phyloP scores from a whole-genome alignment of 2,888 invertebrate species.

The Smittia aterrima region DNA sequence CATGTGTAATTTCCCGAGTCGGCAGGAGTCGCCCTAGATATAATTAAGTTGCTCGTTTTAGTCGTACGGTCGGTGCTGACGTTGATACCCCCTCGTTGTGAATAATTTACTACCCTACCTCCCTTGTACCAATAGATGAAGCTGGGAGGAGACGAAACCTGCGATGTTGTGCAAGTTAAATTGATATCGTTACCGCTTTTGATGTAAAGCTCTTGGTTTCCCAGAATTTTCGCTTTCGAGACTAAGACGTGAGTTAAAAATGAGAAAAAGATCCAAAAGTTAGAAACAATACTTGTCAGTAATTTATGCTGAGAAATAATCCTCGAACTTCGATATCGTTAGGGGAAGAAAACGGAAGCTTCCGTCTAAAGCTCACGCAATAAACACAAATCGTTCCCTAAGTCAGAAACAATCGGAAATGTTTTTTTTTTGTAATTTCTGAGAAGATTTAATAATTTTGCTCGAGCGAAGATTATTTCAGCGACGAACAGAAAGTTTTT shows the following conservation, averaged over 20 bases:
- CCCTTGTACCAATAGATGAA: conserved; percentile 80
- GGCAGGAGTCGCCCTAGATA: conserved; percentile 73
- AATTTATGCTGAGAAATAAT: neutral
- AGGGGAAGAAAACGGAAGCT: neutral
- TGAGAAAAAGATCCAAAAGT: neutral
- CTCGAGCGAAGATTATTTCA: too few relatives aligned
- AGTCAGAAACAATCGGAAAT: too few relatives aligned
- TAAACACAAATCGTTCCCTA: too few relatives aligned
- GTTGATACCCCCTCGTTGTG: conserved; percentile 74
- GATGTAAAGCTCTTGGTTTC: conserved; percentile 55
- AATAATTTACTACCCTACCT: conserved; percentile 72
- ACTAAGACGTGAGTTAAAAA: conserved; percentile 48
- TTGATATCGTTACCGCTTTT: conserved; percentile 57
- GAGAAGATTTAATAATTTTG: too few relatives aligned
- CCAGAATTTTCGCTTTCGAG: conserved; percentile 56
- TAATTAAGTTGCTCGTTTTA: conserved; percentile 73
- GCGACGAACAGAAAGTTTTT: too few relatives aligned
- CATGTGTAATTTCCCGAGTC: conserved; percentile 84
- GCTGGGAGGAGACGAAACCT: conserved; percentile 57
- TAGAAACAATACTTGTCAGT: neutral
- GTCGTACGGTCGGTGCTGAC: conserved; percentile 79
- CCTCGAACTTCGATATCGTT: neutral
- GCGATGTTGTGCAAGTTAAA: conserved; percentile 55
- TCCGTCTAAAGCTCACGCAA: too few relatives aligned
- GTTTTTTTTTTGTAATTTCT: too few relatives aligned